Base-by-base conservation (phyloP, 1,140 invertebrate genomes). In the Drosophila obscura region DNA sequence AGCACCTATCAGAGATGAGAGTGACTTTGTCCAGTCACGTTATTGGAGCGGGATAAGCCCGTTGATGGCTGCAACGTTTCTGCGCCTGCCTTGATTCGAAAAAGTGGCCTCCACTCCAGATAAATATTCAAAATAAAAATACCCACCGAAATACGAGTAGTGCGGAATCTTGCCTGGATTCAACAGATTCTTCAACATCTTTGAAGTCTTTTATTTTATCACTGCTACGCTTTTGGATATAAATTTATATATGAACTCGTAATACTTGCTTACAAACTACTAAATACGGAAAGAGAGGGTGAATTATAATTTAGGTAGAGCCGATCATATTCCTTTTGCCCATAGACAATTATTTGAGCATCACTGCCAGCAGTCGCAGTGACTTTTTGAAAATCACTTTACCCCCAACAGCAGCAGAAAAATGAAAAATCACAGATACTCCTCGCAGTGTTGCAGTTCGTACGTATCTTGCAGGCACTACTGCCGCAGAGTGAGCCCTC, bases 401-500 rank as follows among this genome's bases (percentile, higher is more conserved):
- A 39, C 8, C 35, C 13, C 11, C 11, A 39, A 41, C 63, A 39
- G 63, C 55, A 63, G 50, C 31, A 67, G 24, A 31, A 41, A 71
- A 65, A 59, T 51, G 53, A 71, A 71, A 71, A 71, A 51, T 69
- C 49, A 41, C 51, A 61, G 52, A 71, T 73, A 85, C 73, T 78
- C 51, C 63, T 73, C 8, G 31, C 31, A 31, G 3, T 31, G 31
- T 31, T 31, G 2, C 31, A 31, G 31, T 31, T 9, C 31, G 31
- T 9, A 8, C 53, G 75, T 65, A 69, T 66, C 44, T 41, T 59
- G 60, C 43, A 13, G 67, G 26, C 46, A 22, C 52, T 56, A 43
- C 59, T 73, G 63, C 74, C 49, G 56, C 66, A 61, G 48, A 85
- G 81, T 85, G 63, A 77, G 53, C 61, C 66, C 72, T 74, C 53